Conservation (phyloP, 2,113 vertebrate genomes). For the Seriola quinqueradiata region DNA sequence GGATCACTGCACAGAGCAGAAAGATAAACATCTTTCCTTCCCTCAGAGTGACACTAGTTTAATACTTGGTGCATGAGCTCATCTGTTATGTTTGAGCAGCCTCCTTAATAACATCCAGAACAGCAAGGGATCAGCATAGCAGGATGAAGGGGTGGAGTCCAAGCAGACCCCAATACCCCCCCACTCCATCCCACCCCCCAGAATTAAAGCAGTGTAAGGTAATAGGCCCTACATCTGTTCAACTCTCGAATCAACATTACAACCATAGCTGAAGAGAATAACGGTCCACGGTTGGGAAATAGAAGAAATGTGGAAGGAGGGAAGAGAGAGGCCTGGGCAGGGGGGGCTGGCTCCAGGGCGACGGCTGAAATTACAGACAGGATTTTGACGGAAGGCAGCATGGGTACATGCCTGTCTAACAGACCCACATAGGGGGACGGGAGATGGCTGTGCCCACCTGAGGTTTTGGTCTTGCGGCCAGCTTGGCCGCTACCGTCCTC, state of each 20-base stretch:
- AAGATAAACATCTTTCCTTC: constrained; percentile 71
- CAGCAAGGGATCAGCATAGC: constrained; percentile 57
- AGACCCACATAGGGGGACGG: constrained; percentile 5
- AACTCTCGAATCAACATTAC: constrained; percentile 70
- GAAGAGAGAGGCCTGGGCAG: constrained; percentile 42
- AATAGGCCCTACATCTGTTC: constrained; percentile 73
- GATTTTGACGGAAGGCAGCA: constrained; percentile 23
- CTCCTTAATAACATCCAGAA: constrained; percentile 79
- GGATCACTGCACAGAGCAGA: constrained; percentile 45
- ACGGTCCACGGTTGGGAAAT: constrained; percentile 67
- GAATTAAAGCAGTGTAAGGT: constrained; percentile 75
- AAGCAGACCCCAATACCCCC: constrained; percentile 27
- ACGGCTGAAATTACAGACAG: constrained; percentile 61
- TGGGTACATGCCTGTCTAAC: constrained; percentile 29
- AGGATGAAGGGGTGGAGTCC: constrained; percentile 44
- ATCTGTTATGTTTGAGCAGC: constrained; percentile 75
- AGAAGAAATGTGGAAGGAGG: constrained; percentile 60
- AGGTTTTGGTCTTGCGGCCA: constrained; percentile 83
- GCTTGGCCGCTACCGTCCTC: constrained; percentile 82
- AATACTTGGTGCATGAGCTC: constrained; percentile 78
- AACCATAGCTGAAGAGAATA: constrained; percentile 69
- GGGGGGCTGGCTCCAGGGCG: constrained; percentile 35
- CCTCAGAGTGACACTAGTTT: constrained; percentile 68
- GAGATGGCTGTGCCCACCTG: constrained; percentile 74
- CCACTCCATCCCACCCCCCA: constrained; percentile 41